Evolutionary conservation across 1,140 invertebrate species (phyloP).

Genomic region (Tetragnatha versicolor): DNA sequence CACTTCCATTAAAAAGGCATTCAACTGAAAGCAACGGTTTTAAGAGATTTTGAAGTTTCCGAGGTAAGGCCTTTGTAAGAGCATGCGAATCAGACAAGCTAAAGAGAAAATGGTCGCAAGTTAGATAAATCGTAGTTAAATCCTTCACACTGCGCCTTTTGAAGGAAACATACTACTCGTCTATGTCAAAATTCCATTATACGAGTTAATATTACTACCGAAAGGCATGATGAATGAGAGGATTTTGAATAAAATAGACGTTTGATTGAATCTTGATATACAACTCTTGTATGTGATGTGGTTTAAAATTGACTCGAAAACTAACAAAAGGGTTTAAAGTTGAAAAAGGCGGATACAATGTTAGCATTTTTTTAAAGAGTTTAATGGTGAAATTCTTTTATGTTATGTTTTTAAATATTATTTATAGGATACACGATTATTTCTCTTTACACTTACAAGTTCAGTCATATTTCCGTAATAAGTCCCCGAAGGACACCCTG

Average conservation of each 20-base stretch:
- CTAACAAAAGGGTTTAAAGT: too few relatives aligned
- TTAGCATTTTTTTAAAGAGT: too few relatives aligned
- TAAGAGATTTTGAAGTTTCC: slow-evolving; percentile 37
- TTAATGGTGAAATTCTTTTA: too few relatives aligned
- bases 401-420: too few relatives aligned
- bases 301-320: too few relatives aligned
- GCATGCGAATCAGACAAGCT: not conserved
- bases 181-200: slow-evolving; percentile 17
- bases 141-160: not conserved
- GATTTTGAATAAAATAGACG: slow-evolving; percentile 3
- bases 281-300: too few relatives aligned
- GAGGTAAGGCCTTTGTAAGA: not conserved
- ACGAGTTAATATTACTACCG: not conserved
- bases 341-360: too few relatives aligned
- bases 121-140: slow-evolving; percentile 28
- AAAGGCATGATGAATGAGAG: slow-evolving; percentile 12
- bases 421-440: too few relatives aligned
- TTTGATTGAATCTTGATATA: too few relatives aligned
- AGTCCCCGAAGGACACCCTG: too few relatives aligned
- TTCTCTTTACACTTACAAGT: too few relatives aligned
- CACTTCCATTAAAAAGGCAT: slow-evolving; percentile 7
- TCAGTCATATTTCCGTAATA: too few relatives aligned
- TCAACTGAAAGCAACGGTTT: slow-evolving; percentile 8
- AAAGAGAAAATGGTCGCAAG: not conserved
- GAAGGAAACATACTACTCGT: slow-evolving; percentile 5